Evolutionary conservation across 2,797 vertebrate genomes (phyloP).

Genomic region (Chelon auratus): DNA sequence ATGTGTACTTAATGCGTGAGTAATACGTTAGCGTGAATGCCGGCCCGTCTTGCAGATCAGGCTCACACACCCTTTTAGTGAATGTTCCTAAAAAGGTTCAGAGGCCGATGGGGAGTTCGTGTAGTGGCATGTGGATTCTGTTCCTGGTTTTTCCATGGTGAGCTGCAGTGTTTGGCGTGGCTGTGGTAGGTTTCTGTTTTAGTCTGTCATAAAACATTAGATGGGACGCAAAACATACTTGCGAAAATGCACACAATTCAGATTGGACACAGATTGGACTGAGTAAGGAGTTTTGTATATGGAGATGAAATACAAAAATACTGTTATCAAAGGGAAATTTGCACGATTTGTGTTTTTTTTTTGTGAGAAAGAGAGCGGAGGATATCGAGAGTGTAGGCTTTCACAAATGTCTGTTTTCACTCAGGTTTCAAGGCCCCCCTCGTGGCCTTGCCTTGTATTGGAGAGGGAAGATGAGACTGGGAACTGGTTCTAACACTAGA

Average conservation of each 20-base stretch:
- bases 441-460: constrained; percentile 47
- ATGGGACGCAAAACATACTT: background rate
- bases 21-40: constrained; percentile 30
- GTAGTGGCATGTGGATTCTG: constrained; percentile 59
- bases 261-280: background rate
- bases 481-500: constrained; percentile 35
- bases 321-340: background rate
- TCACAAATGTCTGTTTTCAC: constrained; percentile 63
- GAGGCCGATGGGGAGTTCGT: constrained; percentile 58
- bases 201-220: constrained; percentile 10
- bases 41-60: constrained; percentile 70
- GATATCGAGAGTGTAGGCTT: constrained; percentile 20
- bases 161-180: constrained; percentile 5
- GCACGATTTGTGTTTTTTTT: constrained; percentile 34
- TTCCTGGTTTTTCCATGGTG: constrained; percentile 40
- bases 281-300: background rate
- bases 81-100: constrained; percentile 43
- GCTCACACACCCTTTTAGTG: constrained; percentile 72
- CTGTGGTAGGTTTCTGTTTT: constrained; percentile 28
- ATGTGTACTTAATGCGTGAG: constrained; percentile 34
- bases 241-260: background rate
- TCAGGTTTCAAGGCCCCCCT: constrained; percentile 54
- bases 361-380: constrained; percentile 4
- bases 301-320: constrained; percentile 11
- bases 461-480: constrained; percentile 34